phyloP scores from a whole-genome alignment of 53 echinoderm and acorn worm genomes.

The Hippasteria phrygiana region DNA sequence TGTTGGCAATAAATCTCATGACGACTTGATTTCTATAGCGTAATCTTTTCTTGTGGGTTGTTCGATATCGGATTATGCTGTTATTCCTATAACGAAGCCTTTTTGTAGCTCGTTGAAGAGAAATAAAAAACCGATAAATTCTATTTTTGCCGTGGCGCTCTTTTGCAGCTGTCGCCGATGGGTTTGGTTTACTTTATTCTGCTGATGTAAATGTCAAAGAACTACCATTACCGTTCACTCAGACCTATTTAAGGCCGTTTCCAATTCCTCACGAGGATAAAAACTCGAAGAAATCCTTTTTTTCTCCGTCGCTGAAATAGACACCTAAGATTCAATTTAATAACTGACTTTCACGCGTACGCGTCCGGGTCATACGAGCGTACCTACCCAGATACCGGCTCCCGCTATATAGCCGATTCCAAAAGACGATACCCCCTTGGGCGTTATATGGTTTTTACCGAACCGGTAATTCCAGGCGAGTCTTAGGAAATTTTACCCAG shows the following conservation, averaged over 20 bases:
- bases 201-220: neutral
- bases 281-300: neutral
- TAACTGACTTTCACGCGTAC: neutral
- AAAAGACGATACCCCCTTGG: constrained; percentile 17
- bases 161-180: no score
- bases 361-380: neutral
- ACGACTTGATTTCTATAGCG: neutral
- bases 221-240: neutral
- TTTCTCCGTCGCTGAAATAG: neutral
- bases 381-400: neutral
- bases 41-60: neutral
- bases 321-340: constrained; percentile 28
- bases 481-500: neutral
- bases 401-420: neutral
- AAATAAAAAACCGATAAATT: no score
- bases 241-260: neutral
- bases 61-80: no score
- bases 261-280: neutral
- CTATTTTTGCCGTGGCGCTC: no score
- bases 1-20: neutral
- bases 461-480: constrained; percentile 37
- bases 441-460: neutral
- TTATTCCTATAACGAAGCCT: no score
- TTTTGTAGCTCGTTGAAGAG: no score
- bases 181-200: no score